Evolutionary conservation across 2,113 vertebrate genomes (phyloP).

Genomic region (Callorhinus ursinus): DNA sequence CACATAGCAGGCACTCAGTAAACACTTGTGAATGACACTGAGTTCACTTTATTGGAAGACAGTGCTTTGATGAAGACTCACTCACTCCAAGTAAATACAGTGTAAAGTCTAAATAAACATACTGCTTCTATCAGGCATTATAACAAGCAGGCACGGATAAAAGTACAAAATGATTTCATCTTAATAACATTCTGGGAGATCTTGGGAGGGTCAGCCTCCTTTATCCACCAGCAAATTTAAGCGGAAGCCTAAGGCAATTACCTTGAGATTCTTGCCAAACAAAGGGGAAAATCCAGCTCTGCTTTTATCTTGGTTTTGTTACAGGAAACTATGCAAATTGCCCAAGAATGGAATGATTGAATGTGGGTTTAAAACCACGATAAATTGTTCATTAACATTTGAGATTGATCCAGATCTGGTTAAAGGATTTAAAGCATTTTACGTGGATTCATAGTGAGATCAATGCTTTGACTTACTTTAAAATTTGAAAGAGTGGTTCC

Average conservation of each 20-base stretch:
- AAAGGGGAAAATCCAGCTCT: neutral
- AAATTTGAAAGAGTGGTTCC: conserved; percentile 40
- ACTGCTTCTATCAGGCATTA: neutral
- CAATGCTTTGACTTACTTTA: neutral
- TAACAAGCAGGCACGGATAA: conserved; percentile 46
- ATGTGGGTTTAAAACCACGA: conserved; percentile 9
- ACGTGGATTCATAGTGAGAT: conserved; percentile 18
- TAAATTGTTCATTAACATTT: conserved; percentile 61
- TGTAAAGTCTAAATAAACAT: neutral
- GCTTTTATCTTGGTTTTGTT: conserved; percentile 53
- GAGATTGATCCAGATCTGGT: neutral
- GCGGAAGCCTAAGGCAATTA: neutral
- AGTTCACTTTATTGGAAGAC: conserved; percentile 1
- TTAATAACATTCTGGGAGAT: neutral
- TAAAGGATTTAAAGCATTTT: neutral
- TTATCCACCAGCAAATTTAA: conserved; percentile 1
- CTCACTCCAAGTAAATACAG: neutral
- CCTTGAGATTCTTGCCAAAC: conserved; percentile 31
- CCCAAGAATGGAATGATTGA: neutral
- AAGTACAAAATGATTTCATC: conserved; percentile 48
- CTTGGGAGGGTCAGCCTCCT: neutral
- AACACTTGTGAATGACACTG: neutral
- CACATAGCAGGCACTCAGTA: neutral
- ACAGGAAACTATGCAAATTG: conserved; percentile 50
- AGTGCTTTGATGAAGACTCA: neutral